phyloP scores from a whole-genome alignment of 2,113 vertebrate species.

The Budorcas taxicolor region DNA sequence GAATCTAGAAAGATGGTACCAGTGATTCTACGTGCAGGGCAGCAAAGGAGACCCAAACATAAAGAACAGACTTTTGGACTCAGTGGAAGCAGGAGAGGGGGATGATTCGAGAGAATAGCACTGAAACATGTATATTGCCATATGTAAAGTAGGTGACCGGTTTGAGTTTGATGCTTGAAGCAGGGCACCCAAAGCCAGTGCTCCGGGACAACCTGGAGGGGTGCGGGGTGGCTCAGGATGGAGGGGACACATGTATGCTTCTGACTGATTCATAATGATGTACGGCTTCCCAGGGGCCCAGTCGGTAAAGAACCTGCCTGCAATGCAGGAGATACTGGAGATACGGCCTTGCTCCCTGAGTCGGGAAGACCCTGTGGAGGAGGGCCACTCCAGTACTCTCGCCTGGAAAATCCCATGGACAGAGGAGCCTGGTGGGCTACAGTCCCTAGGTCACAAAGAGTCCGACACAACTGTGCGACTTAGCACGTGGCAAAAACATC shows the following conservation, averaged over 20 bases:
- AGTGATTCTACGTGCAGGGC: neutral
- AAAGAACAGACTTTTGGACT: neutral
- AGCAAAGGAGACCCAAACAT: neutral
- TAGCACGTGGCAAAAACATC: neutral
- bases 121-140: neutral
- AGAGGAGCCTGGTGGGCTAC: neutral
- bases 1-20: neutral
- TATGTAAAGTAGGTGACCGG: neutral
- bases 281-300: neutral
- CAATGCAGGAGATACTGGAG: neutral
- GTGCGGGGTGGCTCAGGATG: neutral
- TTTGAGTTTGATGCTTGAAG: neutral
- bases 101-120: neutral
- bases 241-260: neutral
- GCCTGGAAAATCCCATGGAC: neutral
- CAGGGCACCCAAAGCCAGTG: neutral
- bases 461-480: rapidly evolving
- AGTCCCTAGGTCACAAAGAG: neutral
- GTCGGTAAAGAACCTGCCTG: neutral
- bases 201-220: neutral
- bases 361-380: neutral
- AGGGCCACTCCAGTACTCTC: neutral
- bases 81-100: neutral
- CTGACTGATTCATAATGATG: neutral
- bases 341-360: neutral